phyloP scores from a whole-genome alignment of 2,888 invertebrate species.

The Eledona agricola region DNA sequence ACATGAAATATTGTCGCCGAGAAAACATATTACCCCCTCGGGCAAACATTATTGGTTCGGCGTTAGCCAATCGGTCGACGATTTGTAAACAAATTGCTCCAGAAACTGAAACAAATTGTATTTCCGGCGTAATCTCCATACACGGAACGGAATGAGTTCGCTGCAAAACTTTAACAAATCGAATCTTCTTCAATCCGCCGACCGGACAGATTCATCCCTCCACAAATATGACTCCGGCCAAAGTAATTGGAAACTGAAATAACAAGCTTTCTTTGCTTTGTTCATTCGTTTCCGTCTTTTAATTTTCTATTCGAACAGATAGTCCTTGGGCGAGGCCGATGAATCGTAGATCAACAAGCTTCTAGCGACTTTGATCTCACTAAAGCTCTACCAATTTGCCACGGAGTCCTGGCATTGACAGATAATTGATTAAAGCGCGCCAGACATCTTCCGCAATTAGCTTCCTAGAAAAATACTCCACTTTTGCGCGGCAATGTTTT shows the following conservation, averaged over 20 bases:
- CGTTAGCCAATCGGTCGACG: constrained; percentile 6
- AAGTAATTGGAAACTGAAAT: constrained; percentile 54
- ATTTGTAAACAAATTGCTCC: constrained; percentile 13
- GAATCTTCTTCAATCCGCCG: constrained; percentile 9
- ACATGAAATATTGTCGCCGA: constrained; percentile 15
- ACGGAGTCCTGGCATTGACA: constrained; percentile 52
- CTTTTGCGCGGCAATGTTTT: no score
- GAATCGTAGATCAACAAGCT: constrained; percentile 44
- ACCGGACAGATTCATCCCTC: constrained; percentile 25
- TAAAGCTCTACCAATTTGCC: constrained; percentile 49
- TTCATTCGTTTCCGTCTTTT: constrained; percentile 45
- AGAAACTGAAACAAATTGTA: no score
- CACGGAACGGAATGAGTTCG: no score
- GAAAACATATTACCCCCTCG: constrained; percentile 8
- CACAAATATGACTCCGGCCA: constrained; percentile 37
- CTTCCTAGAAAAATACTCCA: no score
- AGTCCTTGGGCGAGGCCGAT: constrained; percentile 50
- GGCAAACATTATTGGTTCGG: constrained; percentile 5
- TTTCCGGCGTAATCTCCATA: no score
- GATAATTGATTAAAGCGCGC: constrained; percentile 56
- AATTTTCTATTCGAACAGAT: constrained; percentile 49
- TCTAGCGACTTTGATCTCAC: constrained; percentile 52
- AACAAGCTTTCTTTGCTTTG: constrained; percentile 53
- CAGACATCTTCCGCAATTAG: no score
- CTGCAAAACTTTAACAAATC: neutral